Conservation (phyloP, 30 jellyfish, hydroid and myxozoan species). For the Cassiopea andromeda region DNA sequence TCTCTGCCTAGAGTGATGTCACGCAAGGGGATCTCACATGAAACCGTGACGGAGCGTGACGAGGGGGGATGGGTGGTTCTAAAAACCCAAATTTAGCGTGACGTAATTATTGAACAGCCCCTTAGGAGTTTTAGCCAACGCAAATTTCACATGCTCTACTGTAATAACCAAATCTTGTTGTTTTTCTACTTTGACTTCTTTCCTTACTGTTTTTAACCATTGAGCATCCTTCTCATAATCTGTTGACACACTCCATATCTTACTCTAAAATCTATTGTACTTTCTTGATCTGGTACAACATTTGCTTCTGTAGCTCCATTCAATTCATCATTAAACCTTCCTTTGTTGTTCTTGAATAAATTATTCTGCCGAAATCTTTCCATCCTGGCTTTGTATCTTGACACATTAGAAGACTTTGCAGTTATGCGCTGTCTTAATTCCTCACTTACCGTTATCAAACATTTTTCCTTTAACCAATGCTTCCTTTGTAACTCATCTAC, state of each 20-base stretch:
- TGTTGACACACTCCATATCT: background rate
- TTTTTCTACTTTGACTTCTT: background rate
- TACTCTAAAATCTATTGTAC: background rate
- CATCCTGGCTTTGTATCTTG: background rate
- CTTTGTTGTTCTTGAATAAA: background rate
- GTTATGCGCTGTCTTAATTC: background rate
- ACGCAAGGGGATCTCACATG: too few relatives aligned
- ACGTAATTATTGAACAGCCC: too few relatives aligned
- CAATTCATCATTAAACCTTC: background rate
- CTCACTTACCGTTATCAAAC: background rate
- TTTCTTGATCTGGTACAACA: background rate
- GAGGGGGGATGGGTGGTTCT: too few relatives aligned
- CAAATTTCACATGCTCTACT: conserved; percentile 1
- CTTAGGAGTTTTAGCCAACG: conserved; percentile 35
- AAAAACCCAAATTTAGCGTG: too few relatives aligned
- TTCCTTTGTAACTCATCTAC: background rate
- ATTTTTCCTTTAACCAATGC: background rate
- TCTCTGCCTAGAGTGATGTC: too few relatives aligned
- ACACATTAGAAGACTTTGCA: background rate
- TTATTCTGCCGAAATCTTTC: background rate
- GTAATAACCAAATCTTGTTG: background rate
- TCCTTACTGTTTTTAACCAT: background rate
- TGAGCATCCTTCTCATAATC: background rate
- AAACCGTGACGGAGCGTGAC: too few relatives aligned
- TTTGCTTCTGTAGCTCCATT: background rate